phyloP scores from a whole-genome alignment of 1,140 invertebrate genomes.

The Diorhabda elongata region DNA sequence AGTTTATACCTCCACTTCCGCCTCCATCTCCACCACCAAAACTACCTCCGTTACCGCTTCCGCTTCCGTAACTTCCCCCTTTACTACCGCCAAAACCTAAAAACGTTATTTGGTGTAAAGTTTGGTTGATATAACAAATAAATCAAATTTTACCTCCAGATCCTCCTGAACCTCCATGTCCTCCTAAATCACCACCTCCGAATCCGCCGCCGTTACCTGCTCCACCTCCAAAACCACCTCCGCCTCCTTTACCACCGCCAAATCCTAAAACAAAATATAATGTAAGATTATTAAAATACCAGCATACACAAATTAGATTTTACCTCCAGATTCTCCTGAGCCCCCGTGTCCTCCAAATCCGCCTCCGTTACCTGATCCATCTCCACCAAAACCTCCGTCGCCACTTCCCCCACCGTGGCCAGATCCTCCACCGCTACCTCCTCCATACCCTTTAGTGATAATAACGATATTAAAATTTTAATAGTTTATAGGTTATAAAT shows the following conservation, averaged over 20 bases:
- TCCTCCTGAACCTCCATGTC: not conserved
- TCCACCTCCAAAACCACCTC: not conserved
- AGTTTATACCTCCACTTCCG: not conserved
- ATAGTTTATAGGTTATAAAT: not conserved
- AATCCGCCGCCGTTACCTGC: not conserved
- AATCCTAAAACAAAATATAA: not conserved
- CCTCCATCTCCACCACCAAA: not conserved
- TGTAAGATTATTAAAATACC: not conserved
- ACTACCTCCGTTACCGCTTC: not conserved
- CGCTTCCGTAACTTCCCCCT: not conserved
- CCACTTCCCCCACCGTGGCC: not conserved
- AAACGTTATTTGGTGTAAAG: not conserved
- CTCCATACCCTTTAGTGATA: not conserved
- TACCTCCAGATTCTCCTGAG: not conserved
- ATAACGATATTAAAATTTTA: not conserved
- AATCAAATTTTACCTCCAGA: not conserved
- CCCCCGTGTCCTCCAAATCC: conserved; percentile 1
- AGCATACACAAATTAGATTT: not conserved
- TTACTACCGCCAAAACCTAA: not conserved
- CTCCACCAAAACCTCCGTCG: not conserved
- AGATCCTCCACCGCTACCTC: not conserved
- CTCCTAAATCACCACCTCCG: not conserved
- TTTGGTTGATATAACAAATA: not conserved
- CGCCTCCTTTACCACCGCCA: conserved; percentile 2
- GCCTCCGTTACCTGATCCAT: not conserved